Conservation (phyloP, 2,113 vertebrate species). For the Bujurquina vittata region DNA sequence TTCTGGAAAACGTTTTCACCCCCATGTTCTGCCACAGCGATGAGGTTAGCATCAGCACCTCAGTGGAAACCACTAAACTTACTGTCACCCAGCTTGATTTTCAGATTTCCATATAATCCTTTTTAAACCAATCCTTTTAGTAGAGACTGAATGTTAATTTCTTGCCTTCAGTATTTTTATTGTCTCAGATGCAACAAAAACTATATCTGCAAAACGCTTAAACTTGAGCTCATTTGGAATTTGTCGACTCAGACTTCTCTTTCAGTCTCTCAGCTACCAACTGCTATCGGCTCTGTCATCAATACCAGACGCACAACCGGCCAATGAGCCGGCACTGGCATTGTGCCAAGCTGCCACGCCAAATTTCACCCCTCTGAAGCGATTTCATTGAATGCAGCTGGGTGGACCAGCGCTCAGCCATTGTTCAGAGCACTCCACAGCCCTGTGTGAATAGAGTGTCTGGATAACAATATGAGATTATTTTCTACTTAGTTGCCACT, state of each 20-base stretch:
- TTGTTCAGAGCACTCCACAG: conserved; percentile 53
- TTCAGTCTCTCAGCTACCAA: conserved; percentile 45
- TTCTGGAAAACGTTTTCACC: conserved; percentile 96
- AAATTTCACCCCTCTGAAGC: conserved; percentile 64
- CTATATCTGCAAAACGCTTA: not conserved
- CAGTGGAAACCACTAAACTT: not conserved
- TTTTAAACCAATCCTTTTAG: not conserved
- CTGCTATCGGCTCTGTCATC: conserved; percentile 32
- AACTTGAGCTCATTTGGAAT: conserved; percentile 17
- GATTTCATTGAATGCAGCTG: conserved; percentile 60
- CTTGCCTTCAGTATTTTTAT: not conserved
- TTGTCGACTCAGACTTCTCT: conserved; percentile 16
- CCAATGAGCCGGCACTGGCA: conserved; percentile 60
- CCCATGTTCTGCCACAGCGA: conserved; percentile 98
- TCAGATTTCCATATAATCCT: not conserved
- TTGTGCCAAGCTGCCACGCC: conserved; percentile 64
- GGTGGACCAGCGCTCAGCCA: conserved; percentile 34
- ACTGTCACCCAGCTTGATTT: not conserved
- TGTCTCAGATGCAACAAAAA: not conserved
- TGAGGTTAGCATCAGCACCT: conserved; percentile 81
- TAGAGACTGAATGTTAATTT: not conserved
- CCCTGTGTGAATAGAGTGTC: conserved; percentile 26
- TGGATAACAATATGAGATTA: conserved; percentile 21
- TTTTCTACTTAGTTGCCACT: not conserved
- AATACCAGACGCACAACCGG: conserved; percentile 27